These are phyloP conservation scores for Calliopsis andreniformis DNA, from an alignment of 1,140 invertebrate genomes.

Conservation along the genomic window DNA sequence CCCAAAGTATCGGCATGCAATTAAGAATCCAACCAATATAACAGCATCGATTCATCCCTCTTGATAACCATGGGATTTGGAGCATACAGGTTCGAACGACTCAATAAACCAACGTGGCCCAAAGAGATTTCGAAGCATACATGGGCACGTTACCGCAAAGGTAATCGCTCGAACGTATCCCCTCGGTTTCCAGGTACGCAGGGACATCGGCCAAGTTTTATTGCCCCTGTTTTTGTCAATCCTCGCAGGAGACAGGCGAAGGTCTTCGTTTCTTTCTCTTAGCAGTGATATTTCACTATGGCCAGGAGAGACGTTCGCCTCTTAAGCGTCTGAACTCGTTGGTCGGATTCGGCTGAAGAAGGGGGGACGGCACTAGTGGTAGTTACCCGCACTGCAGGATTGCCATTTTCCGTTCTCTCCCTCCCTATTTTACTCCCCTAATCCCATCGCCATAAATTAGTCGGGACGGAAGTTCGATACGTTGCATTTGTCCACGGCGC, in stretches of 20 bases:
- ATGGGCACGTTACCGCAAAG: slow-evolving; percentile 41
- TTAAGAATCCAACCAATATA: too few species aligned
- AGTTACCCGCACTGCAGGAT: slow-evolving; percentile 74
- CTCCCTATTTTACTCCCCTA: slow-evolving; percentile 71
- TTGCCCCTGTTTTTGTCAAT: slow-evolving; percentile 72
- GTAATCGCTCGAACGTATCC: slow-evolving; percentile 61
- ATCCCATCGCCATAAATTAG: slow-evolving; percentile 75
- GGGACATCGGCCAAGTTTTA: slow-evolving; percentile 65
- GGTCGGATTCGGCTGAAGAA: slow-evolving; percentile 33
- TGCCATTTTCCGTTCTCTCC: slow-evolving; percentile 71
- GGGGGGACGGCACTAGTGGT: slow-evolving; percentile 21
- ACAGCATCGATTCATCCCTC: too few species aligned
- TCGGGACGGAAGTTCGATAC: slow-evolving; percentile 70
- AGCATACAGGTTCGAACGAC: not conserved
- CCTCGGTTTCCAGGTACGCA: slow-evolving; percentile 18
- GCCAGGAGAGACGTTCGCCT: slow-evolving; percentile 62
- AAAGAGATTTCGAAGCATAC: slow-evolving; percentile 24
- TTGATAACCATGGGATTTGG: not conserved
- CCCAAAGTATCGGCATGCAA: too few species aligned
- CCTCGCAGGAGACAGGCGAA: slow-evolving; percentile 50
- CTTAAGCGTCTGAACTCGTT: slow-evolving; percentile 70
- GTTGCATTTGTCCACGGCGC: slow-evolving; percentile 70
- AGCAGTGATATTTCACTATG: slow-evolving; percentile 73
- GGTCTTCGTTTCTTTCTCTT: slow-evolving; percentile 70
- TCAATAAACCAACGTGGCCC: slow-evolving; percentile 10